phyloP scores from a whole-genome alignment of 2,113 vertebrate species.

The Crotophaga sulcirostris region DNA sequence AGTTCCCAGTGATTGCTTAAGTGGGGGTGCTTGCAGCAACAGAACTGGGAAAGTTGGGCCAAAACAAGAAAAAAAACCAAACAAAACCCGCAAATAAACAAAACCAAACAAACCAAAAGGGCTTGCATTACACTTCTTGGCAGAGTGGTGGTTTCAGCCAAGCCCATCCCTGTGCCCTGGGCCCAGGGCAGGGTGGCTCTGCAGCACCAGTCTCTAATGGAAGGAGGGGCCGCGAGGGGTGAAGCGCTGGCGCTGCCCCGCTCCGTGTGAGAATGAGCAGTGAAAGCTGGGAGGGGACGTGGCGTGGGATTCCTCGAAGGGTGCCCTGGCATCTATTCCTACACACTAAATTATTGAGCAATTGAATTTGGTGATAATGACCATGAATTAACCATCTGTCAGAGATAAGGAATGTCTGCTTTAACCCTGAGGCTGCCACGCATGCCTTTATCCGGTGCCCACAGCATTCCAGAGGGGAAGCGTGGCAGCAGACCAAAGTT shows the following conservation, averaged over 20 bases:
- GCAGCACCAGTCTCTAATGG: neutral
- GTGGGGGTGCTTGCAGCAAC: neutral
- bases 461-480: slow-evolving; percentile 13
- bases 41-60: neutral
- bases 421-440: slow-evolving; percentile 35
- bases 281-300: neutral
- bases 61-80: neutral
- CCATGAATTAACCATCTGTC: slow-evolving; percentile 55
- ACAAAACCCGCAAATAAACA: too few relatives aligned
- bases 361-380: slow-evolving; percentile 60
- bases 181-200: neutral
- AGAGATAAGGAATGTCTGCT: slow-evolving; percentile 41
- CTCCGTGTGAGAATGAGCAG: neutral
- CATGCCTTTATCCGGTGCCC: slow-evolving; percentile 16
- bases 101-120: too few relatives aligned
- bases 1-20: neutral
- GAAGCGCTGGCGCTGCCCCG: neutral
- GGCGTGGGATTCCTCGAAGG: slow-evolving; percentile 28
- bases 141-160: neutral
- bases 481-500: neutral
- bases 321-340: slow-evolving; percentile 50
- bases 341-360: slow-evolving; percentile 45
- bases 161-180: neutral
- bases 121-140: neutral
- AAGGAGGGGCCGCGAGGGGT: neutral